Conservation (phyloP, 2,888 invertebrate genomes). For the Melitaea athalia region DNA sequence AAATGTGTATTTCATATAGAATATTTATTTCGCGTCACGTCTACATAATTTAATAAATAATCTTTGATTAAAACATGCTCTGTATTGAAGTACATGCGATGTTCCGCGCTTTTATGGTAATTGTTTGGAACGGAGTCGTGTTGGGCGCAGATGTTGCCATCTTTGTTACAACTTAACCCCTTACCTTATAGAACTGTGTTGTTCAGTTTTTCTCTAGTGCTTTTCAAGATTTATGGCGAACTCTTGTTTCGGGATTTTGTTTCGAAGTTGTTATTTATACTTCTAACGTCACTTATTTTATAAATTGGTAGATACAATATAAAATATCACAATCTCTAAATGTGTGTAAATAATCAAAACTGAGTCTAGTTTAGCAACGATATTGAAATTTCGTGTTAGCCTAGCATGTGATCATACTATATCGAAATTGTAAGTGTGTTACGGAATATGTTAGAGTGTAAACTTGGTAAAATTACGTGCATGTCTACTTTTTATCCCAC, state of each 20-base stretch:
- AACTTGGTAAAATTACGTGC: no score
- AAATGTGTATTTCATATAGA: no score
- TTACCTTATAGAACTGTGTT: constrained; percentile 37
- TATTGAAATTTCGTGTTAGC: no score
- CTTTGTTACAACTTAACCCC: constrained; percentile 51
- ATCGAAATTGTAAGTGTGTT: no score
- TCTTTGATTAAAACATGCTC: constrained; percentile 39
- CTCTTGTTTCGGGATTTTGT: constrained; percentile 1
- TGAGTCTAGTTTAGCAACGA: no score
- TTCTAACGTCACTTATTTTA: not conserved
- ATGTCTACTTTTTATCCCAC: no score
- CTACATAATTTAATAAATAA: constrained; percentile 16
- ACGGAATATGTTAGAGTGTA: no score
- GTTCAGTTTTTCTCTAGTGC: constrained; percentile 17
- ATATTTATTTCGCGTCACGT: not conserved
- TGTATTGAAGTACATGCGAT: constrained; percentile 39
- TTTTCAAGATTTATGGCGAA: constrained; percentile 18
- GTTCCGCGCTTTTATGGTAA: constrained; percentile 57
- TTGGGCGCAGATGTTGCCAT: constrained; percentile 48
- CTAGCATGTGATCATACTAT: no score
- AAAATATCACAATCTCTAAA: no score
- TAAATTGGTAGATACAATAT: not conserved
- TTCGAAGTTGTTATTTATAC: not conserved
- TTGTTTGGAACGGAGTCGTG: constrained; percentile 51
- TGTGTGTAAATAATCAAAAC: no score